These are phyloP conservation scores for Agrotis puta DNA, from an alignment of 2,888 invertebrate species.

Conservation along the genomic window DNA sequence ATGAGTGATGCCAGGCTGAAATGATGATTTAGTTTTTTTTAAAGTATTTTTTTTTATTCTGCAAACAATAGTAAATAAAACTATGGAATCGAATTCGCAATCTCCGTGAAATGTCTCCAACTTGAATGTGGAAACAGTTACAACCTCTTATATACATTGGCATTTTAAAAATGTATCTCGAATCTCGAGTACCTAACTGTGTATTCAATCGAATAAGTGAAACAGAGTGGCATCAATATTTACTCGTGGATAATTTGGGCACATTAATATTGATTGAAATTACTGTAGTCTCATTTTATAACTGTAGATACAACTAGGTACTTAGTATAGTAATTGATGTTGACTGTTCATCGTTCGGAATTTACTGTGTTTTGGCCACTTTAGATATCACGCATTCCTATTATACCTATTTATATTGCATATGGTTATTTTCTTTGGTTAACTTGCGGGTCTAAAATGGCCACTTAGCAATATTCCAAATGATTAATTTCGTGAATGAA, in stretches of 20 bases:
- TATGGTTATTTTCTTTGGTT: too few species aligned
- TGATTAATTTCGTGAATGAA: too few species aligned
- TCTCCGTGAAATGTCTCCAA: slow-evolving; percentile 17
- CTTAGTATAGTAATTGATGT: slow-evolving; percentile 3
- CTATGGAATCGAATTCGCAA: slow-evolving; percentile 22
- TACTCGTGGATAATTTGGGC: slow-evolving; percentile 22
- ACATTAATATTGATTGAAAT: slow-evolving; percentile 10
- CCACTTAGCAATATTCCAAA: too few species aligned
- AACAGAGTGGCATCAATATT: slow-evolving; percentile 32
- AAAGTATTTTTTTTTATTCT: background rate
- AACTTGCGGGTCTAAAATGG: too few species aligned
- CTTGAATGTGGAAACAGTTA: slow-evolving; percentile 48
- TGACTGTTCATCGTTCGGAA: background rate
- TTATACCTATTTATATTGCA: too few species aligned
- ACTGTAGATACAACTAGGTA: slow-evolving; percentile 18
- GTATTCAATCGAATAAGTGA: slow-evolving; percentile 21
- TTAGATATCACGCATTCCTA: background rate
- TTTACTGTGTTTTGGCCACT: background rate
- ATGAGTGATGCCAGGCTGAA: too few species aligned
- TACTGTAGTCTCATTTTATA: slow-evolving; percentile 11
- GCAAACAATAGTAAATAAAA: slow-evolving; percentile 13
- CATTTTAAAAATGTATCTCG: slow-evolving; percentile 16
- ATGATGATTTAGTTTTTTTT: slow-evolving; percentile 4
- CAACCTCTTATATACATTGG: slow-evolving; percentile 9
- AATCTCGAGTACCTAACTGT: slow-evolving; percentile 36